Percentiles rank a stretch among this genome's conserved stretches.
phyloP scores from a whole-genome alignment of 2,888 invertebrate species.

The Phasia obesa region DNA sequence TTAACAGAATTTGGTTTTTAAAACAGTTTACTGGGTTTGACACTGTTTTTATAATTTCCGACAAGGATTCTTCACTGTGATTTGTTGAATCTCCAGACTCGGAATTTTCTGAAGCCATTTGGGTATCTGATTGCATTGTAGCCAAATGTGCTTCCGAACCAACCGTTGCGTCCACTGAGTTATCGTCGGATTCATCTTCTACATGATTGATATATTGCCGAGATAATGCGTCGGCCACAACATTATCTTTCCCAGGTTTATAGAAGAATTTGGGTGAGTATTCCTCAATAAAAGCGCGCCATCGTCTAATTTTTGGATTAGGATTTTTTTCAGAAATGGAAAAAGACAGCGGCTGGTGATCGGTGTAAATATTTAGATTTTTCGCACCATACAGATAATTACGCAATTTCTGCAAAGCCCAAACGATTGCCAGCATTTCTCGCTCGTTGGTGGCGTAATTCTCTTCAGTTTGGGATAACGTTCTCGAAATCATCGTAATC shows the following conservation, averaged over 20 bases:
- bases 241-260: no score
- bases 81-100: not conserved
- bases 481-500: conserved; percentile 16
- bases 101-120: not conserved
- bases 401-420: conserved; percentile 32
- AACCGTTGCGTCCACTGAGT: not conserved
- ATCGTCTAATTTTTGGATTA: conserved; percentile 43
- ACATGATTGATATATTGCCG: conserved; percentile 27
- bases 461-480: conserved; percentile 2
- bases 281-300: conserved; percentile 18
- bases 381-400: conserved; percentile 38
- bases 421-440: conserved; percentile 27
- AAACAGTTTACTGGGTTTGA: conserved; percentile 60
- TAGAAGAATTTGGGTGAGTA: no score
- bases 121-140: not conserved
- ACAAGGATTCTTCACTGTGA: conserved; percentile 53
- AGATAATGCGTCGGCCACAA: conserved; percentile 40
- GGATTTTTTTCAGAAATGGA: conserved; percentile 28
- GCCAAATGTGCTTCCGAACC: not conserved
- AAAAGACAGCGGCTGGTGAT: conserved; percentile 39
- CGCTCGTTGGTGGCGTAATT: conserved; percentile 33
- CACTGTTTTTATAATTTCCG: conserved; percentile 47
- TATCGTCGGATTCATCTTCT: conserved; percentile 4
- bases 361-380: conserved; percentile 40
- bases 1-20: conserved; percentile 60